phyloP scores from a whole-genome alignment of 2,797 vertebrate genomes.

The Enteromius afrohamiltoni region DNA sequence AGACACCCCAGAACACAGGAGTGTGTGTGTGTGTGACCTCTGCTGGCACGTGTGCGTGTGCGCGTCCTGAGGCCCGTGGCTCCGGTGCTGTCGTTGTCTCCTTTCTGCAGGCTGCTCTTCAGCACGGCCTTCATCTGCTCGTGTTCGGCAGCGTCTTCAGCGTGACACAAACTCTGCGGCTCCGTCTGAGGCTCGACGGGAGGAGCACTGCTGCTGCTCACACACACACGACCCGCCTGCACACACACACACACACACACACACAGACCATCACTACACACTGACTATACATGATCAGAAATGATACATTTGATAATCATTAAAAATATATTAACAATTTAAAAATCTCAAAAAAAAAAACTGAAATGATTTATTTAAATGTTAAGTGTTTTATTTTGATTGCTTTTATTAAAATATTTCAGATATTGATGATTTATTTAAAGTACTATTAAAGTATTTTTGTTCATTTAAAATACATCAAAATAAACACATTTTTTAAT shows the following conservation, averaged over 20 bases:
- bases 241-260: conserved; percentile 12
- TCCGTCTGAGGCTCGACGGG: conserved; percentile 73
- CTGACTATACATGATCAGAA: too few species aligned
- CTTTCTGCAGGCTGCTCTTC: conserved; percentile 75
- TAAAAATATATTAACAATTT: too few species aligned
- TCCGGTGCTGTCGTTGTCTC: conserved; percentile 62
- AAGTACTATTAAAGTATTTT: background rate
- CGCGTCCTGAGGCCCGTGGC: conserved; percentile 82
- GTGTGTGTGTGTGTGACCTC: background rate
- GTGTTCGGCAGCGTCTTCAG: conserved; percentile 86
- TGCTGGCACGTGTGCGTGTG: conserved; percentile 76
- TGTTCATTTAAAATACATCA: background rate
- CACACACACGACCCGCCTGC: conserved; percentile 2
- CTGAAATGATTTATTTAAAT: too few species aligned
- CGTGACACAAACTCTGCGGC: conserved; percentile 83
- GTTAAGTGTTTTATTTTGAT: background rate
- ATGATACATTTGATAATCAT: too few species aligned
- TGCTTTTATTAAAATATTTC: background rate
- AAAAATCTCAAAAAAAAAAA: too few species aligned
- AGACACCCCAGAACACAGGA: too few species aligned
- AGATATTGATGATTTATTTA: too few species aligned
- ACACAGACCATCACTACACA: too few species aligned
- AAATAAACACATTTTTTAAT: background rate
- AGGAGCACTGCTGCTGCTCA: conserved; percentile 61
- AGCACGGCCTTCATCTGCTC: conserved; percentile 94